Percentiles rank a stretch among this genome's conserved stretches.
Conservation (phyloP, 1,140 invertebrate species). For the Drosophila saltans region DNA sequence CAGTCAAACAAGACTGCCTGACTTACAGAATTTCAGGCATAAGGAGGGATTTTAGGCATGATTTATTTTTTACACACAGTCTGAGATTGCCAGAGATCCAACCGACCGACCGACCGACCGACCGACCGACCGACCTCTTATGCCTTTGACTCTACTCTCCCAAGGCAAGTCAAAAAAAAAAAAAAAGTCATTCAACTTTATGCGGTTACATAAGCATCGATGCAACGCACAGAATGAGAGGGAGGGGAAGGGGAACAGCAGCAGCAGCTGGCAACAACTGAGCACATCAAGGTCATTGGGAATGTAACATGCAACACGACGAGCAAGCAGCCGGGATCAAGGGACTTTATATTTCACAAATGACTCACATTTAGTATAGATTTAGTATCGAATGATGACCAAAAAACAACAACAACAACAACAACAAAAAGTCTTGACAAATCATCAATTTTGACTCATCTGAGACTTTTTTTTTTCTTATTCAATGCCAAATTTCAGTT, state of each 20-base stretch:
- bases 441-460: too few relatives aligned
- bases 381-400: too few relatives aligned
- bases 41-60: constrained; percentile 40
- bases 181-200: constrained; percentile 67
- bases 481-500: too few relatives aligned
- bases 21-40: constrained; percentile 9
- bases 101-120: not conserved
- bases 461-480: too few relatives aligned
- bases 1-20: too few relatives aligned
- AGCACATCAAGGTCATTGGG: constrained; percentile 58
- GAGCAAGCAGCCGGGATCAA: constrained; percentile 17
- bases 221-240: constrained; percentile 34
- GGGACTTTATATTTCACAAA: constrained; percentile 43
- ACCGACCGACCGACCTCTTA: not conserved
- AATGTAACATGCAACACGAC: constrained; percentile 55
- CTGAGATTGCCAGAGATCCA: constrained; percentile 13
- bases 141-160: constrained; percentile 13
- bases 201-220: constrained; percentile 64
- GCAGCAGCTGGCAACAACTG: constrained; percentile 19
- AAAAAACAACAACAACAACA: too few relatives aligned
- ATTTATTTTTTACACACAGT: constrained; percentile 51
- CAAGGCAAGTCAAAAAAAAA: constrained; percentile 10
- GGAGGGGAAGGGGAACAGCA: constrained; percentile 28
- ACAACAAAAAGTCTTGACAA: too few relatives aligned
- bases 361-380: constrained; percentile 31